phyloP scores from a whole-genome alignment of 30 jellyfish, hydroid and myxozoan species.

The Rhopilema esculentum region DNA sequence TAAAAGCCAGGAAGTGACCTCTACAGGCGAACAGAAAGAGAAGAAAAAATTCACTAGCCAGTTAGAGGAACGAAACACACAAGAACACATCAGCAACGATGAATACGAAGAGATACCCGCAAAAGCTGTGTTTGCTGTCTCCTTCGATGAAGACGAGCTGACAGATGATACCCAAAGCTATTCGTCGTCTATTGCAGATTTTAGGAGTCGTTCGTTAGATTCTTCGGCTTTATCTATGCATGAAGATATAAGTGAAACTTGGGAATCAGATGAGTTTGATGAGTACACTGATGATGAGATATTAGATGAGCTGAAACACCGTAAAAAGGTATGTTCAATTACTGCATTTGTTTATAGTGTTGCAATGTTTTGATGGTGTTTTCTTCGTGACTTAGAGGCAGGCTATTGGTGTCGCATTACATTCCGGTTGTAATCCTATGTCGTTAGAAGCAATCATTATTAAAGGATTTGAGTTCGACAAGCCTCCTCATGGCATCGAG shows the following conservation, averaged over 20 bases:
- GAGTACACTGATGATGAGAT: conserved; percentile 78
- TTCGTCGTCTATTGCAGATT: background rate
- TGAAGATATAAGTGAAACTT: conserved; percentile 67
- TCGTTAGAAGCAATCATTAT: too few relatives aligned
- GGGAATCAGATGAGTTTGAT: conserved; percentile 98
- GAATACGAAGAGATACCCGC: background rate
- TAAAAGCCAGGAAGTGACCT: background rate
- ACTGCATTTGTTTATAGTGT: background rate
- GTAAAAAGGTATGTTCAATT: conserved; percentile 18
- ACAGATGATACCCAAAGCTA: background rate
- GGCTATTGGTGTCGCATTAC: too few relatives aligned
- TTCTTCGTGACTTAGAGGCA: too few relatives aligned
- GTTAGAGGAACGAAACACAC: background rate
- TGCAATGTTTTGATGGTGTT: background rate
- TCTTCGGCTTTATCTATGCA: conserved; percentile 4
- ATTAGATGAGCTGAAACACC: conserved; percentile 4
- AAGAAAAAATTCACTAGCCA: background rate
- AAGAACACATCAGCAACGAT: background rate
- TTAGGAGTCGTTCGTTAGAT: background rate
- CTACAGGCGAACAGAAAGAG: background rate
- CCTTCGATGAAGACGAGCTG: background rate
- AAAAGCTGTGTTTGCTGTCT: background rate
- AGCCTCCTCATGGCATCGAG: too few relatives aligned
- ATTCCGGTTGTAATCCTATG: too few relatives aligned
- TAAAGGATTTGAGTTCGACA: too few relatives aligned